These are phyloP conservation scores for Mythimna impura DNA, from an alignment of 2,888 invertebrate species.

Conservation along the genomic window DNA sequence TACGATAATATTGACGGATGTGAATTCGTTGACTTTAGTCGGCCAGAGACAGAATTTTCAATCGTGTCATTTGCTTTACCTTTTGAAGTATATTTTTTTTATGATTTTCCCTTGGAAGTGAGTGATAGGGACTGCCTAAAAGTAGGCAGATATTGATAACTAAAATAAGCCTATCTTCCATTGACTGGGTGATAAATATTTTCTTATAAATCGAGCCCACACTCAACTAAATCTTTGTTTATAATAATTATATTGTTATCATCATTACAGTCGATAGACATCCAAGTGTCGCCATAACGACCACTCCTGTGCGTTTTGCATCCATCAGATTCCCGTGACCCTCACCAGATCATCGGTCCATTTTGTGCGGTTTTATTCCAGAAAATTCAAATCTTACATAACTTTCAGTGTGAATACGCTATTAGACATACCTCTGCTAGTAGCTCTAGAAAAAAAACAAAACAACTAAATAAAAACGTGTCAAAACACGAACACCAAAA, in stretches of 20 bases:
- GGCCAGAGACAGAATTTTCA: constrained; percentile 1
- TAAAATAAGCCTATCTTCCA: too few species aligned
- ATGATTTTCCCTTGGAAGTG: background rate
- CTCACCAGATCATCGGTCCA: too few species aligned
- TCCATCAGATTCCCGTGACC: too few species aligned
- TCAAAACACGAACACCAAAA: constrained; percentile 32
- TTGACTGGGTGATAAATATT: background rate
- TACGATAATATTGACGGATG: constrained; percentile 12
- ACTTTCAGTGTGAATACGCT: background rate
- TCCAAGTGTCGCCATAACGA: too few species aligned
- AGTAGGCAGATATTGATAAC: too few species aligned
- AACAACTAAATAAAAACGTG: background rate
- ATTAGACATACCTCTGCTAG: too few species aligned
- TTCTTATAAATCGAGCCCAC: background rate
- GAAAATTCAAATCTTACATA: too few species aligned
- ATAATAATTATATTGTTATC: background rate
- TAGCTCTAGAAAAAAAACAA: too few species aligned
- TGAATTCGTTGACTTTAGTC: background rate
- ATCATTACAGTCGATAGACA: too few species aligned
- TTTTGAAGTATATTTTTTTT: background rate
- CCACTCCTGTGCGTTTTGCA: too few species aligned
- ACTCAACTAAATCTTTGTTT: background rate
- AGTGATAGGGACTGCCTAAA: background rate
- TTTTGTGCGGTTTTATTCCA: background rate
- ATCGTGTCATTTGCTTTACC: background rate